A percentile compares a stretch with the other conserved stretches of the same genome.
Evolutionary conservation across 2,797 vertebrate species (phyloP).

Genomic region (Glossophaga mutica): DNA sequence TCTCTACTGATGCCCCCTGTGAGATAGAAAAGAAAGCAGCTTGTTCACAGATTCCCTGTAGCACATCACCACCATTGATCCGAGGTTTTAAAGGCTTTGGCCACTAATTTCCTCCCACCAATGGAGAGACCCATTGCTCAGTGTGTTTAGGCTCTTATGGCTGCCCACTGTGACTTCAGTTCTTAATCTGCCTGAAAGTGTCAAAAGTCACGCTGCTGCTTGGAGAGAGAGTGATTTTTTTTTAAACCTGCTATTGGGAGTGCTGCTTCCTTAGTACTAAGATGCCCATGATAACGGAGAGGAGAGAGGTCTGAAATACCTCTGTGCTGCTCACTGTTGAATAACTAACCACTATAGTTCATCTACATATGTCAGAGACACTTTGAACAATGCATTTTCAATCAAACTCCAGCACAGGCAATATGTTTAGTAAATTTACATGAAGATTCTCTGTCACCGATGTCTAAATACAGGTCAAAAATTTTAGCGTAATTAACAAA

Average conservation of each 20-base stretch:
- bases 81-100: constrained; percentile 61
- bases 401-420: not conserved
- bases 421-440: not conserved
- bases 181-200: constrained; percentile 64
- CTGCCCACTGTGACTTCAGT: constrained; percentile 58
- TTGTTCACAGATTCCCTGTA: constrained; percentile 60
- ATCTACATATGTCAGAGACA: constrained; percentile 1
- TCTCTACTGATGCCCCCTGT: constrained; percentile 44
- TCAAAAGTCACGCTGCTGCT: constrained; percentile 62
- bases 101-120: constrained; percentile 52
- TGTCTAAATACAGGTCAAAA: not conserved
- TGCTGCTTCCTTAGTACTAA: constrained; percentile 48
- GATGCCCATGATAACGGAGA: constrained; percentile 4
- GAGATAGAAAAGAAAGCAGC: constrained; percentile 54
- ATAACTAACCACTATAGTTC: not conserved
- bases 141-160: constrained; percentile 55
- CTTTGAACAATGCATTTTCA: not conserved
- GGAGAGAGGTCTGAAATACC: constrained; percentile 16
- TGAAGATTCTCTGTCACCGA: not conserved
- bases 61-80: constrained; percentile 62
- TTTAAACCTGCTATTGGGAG: not conserved
- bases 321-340: not conserved
- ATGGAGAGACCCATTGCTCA: constrained; percentile 44
- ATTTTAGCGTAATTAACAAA: not conserved
- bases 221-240: constrained; percentile 35